Base-by-base conservation (phyloP, 2,888 invertebrate genomes). In the Drosophila mimica region DNA sequence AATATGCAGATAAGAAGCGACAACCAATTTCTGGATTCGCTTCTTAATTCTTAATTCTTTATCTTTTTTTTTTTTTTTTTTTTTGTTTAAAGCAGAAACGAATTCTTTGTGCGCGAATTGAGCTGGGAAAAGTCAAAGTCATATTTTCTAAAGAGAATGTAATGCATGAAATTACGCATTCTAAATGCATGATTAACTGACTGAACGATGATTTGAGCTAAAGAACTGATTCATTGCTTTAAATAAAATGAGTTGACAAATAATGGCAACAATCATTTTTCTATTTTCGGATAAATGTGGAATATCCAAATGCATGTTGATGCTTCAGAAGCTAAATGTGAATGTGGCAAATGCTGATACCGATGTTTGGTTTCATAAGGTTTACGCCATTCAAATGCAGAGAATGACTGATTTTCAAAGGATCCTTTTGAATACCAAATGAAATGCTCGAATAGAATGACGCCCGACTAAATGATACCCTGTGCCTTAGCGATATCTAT, bases 1-100 rank as follows among this genome's bases (percentile, higher is more conserved):
- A 33, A 62, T 43, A 33, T 40, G 31, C 56, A 36, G 36, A 49
- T 49, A 51, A 49, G 49, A 11, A 38, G 4, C 62, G 15, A 30
- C 54, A 31, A 20, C 28, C 46, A 46, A 61, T 48, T 54, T 63
- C 28, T 30, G n/a, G 2, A 25, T 25, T 25, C 25, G 25, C 25
- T 25, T 25, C 25, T 25, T 25, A 3, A 25, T 25, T 25, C 25
- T 25, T 25, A 3, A 25, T 25, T 25, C 25, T 17, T 17, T 11
- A 33, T 11, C 11, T 33, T 33, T n/a, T 9, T n/a, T n/a, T 11
- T 40, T 40, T 7, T 20, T 13, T 20, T 13, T 20, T 20, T 15
- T 13, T 38, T 43, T 11, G 28, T 25, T 20, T 15, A 25, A 52
- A 38, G 20, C n/a, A 17, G 13, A 57, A 43, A 11, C 9, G n/a